Evolutionary conservation across 2,888 invertebrate species (phyloP).

Genomic region (Glaucopsyche alexis): DNA sequence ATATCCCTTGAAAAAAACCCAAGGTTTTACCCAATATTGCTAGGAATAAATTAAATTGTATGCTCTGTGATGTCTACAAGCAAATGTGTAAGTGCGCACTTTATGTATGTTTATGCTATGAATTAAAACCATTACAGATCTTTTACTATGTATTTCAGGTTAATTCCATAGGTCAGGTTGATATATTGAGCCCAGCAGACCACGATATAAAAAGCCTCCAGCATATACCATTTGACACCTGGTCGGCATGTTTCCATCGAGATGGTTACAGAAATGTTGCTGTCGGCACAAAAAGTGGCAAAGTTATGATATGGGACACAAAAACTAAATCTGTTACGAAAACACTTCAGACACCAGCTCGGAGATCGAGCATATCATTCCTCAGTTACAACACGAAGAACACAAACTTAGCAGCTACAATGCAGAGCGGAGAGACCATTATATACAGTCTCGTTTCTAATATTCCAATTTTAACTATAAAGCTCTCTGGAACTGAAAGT

Average conservation of each 20-base stretch:
- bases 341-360: constrained; percentile 65
- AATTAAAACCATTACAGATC: too few relatives aligned
- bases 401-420: constrained; percentile 68
- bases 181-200: constrained; percentile 67
- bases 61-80: too few relatives aligned
- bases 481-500: constrained; percentile 63
- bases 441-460: constrained; percentile 75
- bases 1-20: too few relatives aligned
- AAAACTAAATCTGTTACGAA: constrained; percentile 70
- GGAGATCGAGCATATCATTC: constrained; percentile 62
- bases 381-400: constrained; percentile 74
- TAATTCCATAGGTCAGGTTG: constrained; percentile 67
- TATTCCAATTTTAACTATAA: constrained; percentile 67
- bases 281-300: constrained; percentile 69
- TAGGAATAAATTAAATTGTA: too few relatives aligned
- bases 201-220: constrained; percentile 69
- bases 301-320: constrained; percentile 74
- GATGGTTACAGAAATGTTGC: constrained; percentile 71
- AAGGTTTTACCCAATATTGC: too few relatives aligned
- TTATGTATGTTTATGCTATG: too few relatives aligned
- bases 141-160: constrained; percentile 55
- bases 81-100: too few relatives aligned
- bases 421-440: constrained; percentile 73
- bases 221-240: constrained; percentile 69
- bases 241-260: constrained; percentile 71